phyloP scores from a whole-genome alignment of 2,888 invertebrate genomes.

The Liopterus haemorrhoidalis region DNA sequence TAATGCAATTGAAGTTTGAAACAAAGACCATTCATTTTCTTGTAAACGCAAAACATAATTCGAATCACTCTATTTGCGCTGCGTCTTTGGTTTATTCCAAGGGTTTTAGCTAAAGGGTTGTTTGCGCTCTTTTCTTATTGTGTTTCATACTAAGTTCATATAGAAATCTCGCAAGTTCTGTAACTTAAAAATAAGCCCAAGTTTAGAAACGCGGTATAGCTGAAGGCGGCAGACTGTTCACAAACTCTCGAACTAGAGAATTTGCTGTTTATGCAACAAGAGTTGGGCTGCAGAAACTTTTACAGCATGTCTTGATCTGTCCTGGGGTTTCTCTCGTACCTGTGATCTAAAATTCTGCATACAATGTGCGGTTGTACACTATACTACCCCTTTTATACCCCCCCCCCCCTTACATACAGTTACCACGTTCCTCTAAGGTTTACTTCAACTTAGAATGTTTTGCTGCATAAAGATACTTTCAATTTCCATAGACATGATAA shows the following conservation, averaged over 20 bases:
- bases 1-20: constrained; percentile 39
- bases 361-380: constrained; percentile 25
- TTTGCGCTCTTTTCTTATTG: constrained; percentile 3
- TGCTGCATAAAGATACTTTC: too few relatives aligned
- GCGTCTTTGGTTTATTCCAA: constrained; percentile 16
- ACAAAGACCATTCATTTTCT: constrained; percentile 42
- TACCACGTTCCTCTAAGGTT: background rate
- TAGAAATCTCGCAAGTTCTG: constrained; percentile 40
- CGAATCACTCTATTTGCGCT: constrained; percentile 22
- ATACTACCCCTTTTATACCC: too few relatives aligned
- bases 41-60: constrained; percentile 37
- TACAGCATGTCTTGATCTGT: constrained; percentile 43
- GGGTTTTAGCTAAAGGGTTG: too few relatives aligned
- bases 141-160: constrained; percentile 34
- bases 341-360: constrained; percentile 42
- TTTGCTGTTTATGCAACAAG: constrained; percentile 37
- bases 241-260: constrained; percentile 29
- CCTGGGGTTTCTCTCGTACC: constrained; percentile 41
- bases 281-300: constrained; percentile 41
- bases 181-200: constrained; percentile 40
- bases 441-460: too few relatives aligned
- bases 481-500: too few relatives aligned
- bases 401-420: background rate
- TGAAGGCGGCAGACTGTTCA: constrained; percentile 19
- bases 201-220: constrained; percentile 12